A percentile compares a stretch with the other conserved stretches of the same genome.
These are phyloP conservation scores for Psammodynastes pulverulentus DNA, from an alignment of 2,113 vertebrate species.

Conservation along the genomic window DNA sequence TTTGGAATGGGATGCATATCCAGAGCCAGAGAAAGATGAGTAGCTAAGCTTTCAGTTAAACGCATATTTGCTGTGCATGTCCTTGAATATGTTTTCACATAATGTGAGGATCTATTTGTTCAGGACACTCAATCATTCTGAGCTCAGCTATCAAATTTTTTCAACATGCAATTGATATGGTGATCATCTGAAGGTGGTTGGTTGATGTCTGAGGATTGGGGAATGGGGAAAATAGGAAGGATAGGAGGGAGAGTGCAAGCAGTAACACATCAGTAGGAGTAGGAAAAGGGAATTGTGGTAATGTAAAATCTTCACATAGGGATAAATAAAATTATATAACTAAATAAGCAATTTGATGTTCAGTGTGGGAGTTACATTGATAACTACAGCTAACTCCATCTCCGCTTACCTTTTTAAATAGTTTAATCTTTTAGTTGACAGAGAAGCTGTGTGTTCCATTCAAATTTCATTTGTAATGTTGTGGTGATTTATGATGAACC, in stretches of 20 bases:
- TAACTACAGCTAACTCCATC: not conserved
- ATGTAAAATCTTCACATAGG: not conserved
- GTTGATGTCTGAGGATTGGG: not conserved
- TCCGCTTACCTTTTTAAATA: not conserved
- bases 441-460: not conserved
- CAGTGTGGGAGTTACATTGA: not conserved
- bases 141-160: not conserved
- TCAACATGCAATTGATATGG: not conserved
- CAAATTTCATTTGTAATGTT: constrained; percentile 5
- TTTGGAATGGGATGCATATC: not conserved
- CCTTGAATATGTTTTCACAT: not conserved
- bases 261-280: not conserved
- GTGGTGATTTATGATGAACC: not conserved
- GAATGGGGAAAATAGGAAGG: not conserved
- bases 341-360: not conserved
- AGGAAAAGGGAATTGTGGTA: not conserved
- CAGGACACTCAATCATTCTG: not conserved
- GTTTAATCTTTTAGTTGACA: not conserved
- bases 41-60: not conserved
- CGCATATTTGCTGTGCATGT: not conserved
- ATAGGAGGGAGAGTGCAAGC: not conserved
- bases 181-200: not conserved
- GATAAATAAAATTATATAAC: not conserved
- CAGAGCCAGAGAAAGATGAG: not conserved
- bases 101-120: not conserved